Percentiles rank a stretch among this genome's conserved stretches.
phyloP scores from a whole-genome alignment of 1,140 invertebrate species.

The Caenorhabditis remanei region DNA sequence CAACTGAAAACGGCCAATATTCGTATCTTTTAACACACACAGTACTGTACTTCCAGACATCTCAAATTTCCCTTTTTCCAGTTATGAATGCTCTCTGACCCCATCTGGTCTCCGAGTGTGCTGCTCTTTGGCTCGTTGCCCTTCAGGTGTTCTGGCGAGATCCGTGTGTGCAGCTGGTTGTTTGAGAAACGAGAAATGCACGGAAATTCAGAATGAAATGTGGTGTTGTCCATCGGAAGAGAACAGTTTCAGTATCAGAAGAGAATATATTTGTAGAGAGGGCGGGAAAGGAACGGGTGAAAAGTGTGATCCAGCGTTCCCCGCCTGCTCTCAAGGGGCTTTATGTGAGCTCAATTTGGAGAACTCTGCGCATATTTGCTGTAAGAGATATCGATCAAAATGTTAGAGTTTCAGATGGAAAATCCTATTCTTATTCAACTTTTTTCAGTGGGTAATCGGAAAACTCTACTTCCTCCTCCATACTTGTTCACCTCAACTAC shows the following conservation, averaged over 20 bases:
- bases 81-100: slow-evolving; percentile 24
- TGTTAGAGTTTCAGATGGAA: background rate
- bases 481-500: slow-evolving; percentile 9
- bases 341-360: slow-evolving; percentile 40
- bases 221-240: slow-evolving; percentile 38
- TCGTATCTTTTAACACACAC: too few species aligned
- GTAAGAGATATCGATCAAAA: background rate
- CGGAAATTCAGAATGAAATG: slow-evolving; percentile 42
- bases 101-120: slow-evolving; percentile 19
- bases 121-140: slow-evolving; percentile 13
- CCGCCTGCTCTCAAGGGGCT: slow-evolving; percentile 24
- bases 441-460: slow-evolving; percentile 16
- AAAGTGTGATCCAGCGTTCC: slow-evolving; percentile 32
- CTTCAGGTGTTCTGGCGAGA: slow-evolving; percentile 10
- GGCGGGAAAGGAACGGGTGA: slow-evolving; percentile 6
- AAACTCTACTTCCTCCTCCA: slow-evolving; percentile 5
- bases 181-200: slow-evolving; percentile 34
- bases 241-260: too few species aligned
- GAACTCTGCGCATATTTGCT: slow-evolving; percentile 17
- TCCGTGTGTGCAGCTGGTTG: slow-evolving; percentile 18
- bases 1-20: too few species aligned
- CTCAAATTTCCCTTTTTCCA: background rate
- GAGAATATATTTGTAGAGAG: background rate
- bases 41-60: background rate
- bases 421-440: background rate